Base-by-base conservation (phyloP, 2,888 invertebrate genomes). In the Patella pellucida region DNA sequence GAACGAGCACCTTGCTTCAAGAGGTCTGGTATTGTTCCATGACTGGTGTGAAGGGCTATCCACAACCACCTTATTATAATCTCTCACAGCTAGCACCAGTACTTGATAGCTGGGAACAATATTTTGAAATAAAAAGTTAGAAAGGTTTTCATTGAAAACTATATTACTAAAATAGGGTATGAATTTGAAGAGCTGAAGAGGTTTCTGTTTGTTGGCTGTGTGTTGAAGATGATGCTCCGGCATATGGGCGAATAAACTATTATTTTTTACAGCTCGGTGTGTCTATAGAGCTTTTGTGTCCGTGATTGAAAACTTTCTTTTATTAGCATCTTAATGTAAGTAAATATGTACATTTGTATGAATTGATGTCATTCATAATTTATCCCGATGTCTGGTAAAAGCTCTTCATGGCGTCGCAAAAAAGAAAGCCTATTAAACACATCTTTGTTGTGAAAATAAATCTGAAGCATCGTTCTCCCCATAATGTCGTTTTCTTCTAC, bases 41-140 rank as follows among this genome's bases (percentile, higher is more conserved):
- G 3, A 14, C 62, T 62, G 62, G 62, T 62, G 4, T 62, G 62
- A 62, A 62, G 62, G 9, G 62, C 62, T 23, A 62, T 62, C 62
- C 19, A 62, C 62, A 62, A 62, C 14, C 62, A 62, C 62, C 62
- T 62, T 62, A 23, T 62, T 62, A 62, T 62, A 23, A 62, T 62
- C 62, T 62, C 62, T 15, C 9, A 62, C 62, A 62, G 9, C 23
- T 62, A 19, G 62, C 62, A 3, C n/a, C 11, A 62, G 23, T 62
- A 62, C 62, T 62, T 62, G 19, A 23, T 62, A 62, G n/a, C 62
- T 23, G 19, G 23, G 23, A 62, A 62, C 62, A 62, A 62, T 62
- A 62, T 19, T 62, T 62, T 23, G 62, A 62, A 62, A 62, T 62
- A 62, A 62, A 62, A 62, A 62, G 62, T 62, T 62, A 62, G 62